Evolutionary conservation across 2,888 invertebrate genomes (phyloP), one percentile per base, ranked within the genome.

Genomic region (Diploptera punctata): DNA sequence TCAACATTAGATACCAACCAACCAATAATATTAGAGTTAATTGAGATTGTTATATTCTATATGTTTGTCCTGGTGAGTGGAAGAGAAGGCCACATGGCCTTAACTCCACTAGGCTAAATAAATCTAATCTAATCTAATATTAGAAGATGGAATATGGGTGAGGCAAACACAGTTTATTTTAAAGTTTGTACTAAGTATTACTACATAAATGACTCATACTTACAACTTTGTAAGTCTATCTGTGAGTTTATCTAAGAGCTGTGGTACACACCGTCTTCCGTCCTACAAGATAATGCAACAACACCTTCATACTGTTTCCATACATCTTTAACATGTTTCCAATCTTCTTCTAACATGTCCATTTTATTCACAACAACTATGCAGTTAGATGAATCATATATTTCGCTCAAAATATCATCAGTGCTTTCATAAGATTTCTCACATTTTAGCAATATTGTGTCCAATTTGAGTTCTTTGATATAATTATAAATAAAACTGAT

Each of bases 301-400:
- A 84, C 76, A 68, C 81, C 78, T 2, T 77, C 73, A 29, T 80
- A 76, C 24, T 76, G 71, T 60, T 80, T 57, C 3, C 73, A n/a
- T 75, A 73, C 69, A 78, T 67, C 65, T 79, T 77, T 70, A 80
- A 75, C 33, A 74, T 70, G 68, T 73, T 19, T 54, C 72, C 33
- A 72, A 3, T 79, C 67, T 7, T 80, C 75, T 7, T 81, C 75
- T 2, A 89, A 70, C 33, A 89, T 82, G 83, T 92, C 92, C 13
- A 84, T 83, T 83, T 93, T 93, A 80, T 93, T 92, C 4, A 88
- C 79, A 57, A 91, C 83, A n/a, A 88, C 75, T 73, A 91, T 79
- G 77, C 83, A 84, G 70, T 82, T 81, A 38, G 76, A 74, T 38
- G 38, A 70, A 67, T 19, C 78, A 76, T 26, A 18, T 74, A 70